phyloP scores from a whole-genome alignment of 1,140 invertebrate species.

The Panulirus ornatus region DNA sequence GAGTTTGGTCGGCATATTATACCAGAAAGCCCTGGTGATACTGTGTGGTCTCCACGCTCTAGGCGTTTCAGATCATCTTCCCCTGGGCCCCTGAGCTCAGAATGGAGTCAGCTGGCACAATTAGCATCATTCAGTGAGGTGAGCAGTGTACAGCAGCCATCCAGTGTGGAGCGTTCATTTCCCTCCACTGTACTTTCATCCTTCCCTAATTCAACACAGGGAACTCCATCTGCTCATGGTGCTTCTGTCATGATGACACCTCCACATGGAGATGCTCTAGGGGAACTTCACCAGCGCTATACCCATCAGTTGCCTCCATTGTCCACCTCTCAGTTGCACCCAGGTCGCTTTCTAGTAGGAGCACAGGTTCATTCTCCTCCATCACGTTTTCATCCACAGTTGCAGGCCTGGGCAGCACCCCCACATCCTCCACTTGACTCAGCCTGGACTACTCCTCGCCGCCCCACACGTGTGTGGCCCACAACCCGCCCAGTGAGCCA shows the following conservation, averaged over 20 bases:
- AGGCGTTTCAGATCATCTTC: conserved; percentile 84
- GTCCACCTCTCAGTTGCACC: conserved; percentile 53
- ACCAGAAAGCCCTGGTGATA: conserved; percentile 75
- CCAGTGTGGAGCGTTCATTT: conserved; percentile 88
- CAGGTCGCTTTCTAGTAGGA: conserved; percentile 61
- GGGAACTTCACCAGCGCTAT: conserved; percentile 40
- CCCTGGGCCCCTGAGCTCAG: conserved; percentile 79
- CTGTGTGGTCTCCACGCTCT: conserved; percentile 79
- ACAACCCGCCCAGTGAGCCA: conserved; percentile 64
- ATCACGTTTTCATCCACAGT: conserved; percentile 63
- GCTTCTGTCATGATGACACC: conserved; percentile 49
- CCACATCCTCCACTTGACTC: conserved; percentile 44
- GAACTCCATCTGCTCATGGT: conserved; percentile 72
- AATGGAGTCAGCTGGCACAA: conserved; percentile 85
- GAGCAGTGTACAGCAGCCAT: conserved; percentile 89
- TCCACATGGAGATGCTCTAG: conserved; percentile 31
- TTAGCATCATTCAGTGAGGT: conserved; percentile 75
- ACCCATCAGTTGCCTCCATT: conserved; percentile 52
- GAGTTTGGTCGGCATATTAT: conserved; percentile 74
- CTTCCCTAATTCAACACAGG: conserved; percentile 72
- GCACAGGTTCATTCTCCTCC: conserved; percentile 71
- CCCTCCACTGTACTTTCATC: conserved; percentile 80
- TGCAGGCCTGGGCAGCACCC: conserved; percentile 57
- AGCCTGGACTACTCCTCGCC: conserved; percentile 61
- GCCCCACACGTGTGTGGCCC: conserved; percentile 58